phyloP scores from a whole-genome alignment of 2,888 invertebrate genomes.

The Brachyopa scutellaris region DNA sequence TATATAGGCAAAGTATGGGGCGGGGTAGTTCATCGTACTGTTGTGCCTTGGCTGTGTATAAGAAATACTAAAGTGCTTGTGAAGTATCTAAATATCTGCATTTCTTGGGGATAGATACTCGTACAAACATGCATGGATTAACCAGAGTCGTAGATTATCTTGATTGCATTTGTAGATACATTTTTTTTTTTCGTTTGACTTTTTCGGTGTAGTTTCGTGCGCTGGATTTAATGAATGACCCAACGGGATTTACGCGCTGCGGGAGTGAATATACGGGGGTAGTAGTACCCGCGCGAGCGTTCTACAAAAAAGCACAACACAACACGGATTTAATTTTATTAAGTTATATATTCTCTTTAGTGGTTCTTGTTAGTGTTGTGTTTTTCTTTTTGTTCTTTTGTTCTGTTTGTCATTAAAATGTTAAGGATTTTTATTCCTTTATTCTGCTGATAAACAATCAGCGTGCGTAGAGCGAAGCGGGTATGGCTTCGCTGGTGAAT shows the following conservation, averaged over 20 bases:
- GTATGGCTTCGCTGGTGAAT: not conserved
- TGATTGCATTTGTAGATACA: conserved; percentile 68
- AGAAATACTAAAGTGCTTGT: conserved; percentile 51
- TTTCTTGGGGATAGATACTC: conserved; percentile 56
- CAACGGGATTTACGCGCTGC: conserved; percentile 51
- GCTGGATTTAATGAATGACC: conserved; percentile 64
- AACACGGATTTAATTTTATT: conserved; percentile 53
- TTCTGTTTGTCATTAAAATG: conserved; percentile 47
- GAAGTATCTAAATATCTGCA: conserved; percentile 69
- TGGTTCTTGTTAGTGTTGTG: conserved; percentile 23
- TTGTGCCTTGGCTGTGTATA: conserved; percentile 28
- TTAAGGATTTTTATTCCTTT: conserved; percentile 36
- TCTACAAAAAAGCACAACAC: conserved; percentile 10
- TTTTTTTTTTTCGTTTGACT: conserved; percentile 23
- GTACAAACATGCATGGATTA: conserved; percentile 46
- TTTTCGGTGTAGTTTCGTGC: conserved; percentile 51
- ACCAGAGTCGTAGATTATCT: conserved; percentile 66
- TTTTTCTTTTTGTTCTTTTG: not conserved
- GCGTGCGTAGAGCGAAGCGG: not conserved
- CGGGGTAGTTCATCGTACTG: conserved; percentile 57
- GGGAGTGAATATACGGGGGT: conserved; percentile 7
- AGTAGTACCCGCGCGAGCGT: not conserved
- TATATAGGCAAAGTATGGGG: not conserved
- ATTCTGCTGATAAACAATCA: conserved; percentile 17
- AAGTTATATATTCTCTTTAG: conserved; percentile 54